Conservation (phyloP, 2,888 invertebrate genomes). For the Minunthozetes semirufus region DNA sequence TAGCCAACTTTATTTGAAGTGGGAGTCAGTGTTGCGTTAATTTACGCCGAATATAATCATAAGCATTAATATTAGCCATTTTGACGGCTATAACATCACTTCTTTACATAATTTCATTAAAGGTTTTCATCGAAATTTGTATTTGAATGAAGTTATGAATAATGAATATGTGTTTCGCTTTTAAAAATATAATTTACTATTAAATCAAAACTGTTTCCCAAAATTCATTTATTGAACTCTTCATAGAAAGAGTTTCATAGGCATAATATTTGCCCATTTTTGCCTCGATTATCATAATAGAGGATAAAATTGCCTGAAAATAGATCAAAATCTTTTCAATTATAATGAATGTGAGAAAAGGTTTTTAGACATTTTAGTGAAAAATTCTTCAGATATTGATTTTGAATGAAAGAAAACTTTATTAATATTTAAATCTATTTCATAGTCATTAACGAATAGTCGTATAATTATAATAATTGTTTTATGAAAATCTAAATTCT, state of each 20-base stretch:
- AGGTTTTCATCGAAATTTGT: not conserved
- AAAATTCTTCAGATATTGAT: too few species aligned
- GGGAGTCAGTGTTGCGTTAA: slow-evolving; percentile 25
- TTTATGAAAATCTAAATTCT: not conserved
- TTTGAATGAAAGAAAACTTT: too few species aligned
- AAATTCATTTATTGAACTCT: too few species aligned
- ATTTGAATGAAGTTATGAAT: slow-evolving; percentile 12
- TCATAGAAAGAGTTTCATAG: too few species aligned
- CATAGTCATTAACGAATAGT: not conserved
- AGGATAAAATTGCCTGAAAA: too few species aligned
- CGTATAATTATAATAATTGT: not conserved
- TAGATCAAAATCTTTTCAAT: too few species aligned
- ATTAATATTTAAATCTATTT: too few species aligned
- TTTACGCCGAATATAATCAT: slow-evolving; percentile 2
- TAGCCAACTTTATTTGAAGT: not conserved
- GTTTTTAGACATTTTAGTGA: too few species aligned
- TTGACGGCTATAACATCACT: not conserved
- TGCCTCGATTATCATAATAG: too few species aligned
- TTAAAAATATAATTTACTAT: not conserved
- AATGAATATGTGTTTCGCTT: not conserved
- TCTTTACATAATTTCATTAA: slow-evolving; percentile 7
- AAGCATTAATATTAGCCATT: slow-evolving; percentile 15
- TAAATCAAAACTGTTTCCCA: not conserved
- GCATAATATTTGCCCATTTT: too few species aligned
- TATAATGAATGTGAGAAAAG: too few species aligned